A percentile compares a stretch with the other conserved stretches of the same genome.
phyloP scores from a whole-genome alignment of 2,113 vertebrate genomes.

The Phycodurus eques region DNA sequence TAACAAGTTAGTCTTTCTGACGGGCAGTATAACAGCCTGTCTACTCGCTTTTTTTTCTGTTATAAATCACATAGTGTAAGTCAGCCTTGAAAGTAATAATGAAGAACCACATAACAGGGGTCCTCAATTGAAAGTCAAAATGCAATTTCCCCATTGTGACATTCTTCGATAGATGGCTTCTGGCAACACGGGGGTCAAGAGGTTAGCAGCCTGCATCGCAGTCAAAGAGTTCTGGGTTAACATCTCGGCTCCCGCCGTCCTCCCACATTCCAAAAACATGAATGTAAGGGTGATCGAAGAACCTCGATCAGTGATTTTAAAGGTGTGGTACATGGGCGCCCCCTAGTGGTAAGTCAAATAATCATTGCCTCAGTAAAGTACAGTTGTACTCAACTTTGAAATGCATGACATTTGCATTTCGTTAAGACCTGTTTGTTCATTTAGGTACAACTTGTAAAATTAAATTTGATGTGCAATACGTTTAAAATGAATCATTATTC shows the following conservation, averaged over 20 bases:
- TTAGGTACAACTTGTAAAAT: no score
- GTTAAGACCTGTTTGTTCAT: no score
- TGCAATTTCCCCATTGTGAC: no score
- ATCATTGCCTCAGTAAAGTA: no score
- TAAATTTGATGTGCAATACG: no score
- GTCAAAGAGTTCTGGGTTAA: background rate
- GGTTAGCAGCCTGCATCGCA: background rate
- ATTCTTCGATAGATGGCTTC: background rate
- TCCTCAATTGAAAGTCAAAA: background rate
- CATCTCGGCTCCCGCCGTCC: background rate
- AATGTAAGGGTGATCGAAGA: no score
- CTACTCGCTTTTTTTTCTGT: background rate
- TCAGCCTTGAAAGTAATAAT: conserved; percentile 15
- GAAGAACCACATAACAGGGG: background rate
- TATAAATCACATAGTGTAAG: conserved; percentile 4
- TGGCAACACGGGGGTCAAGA: background rate
- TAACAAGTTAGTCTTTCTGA: conserved; percentile 22
- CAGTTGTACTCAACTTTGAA: no score
- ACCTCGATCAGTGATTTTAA: no score
- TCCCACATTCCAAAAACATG: background rate
- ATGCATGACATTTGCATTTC: no score
- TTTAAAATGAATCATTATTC: no score
- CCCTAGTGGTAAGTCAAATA: no score
- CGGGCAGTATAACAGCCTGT: conserved; percentile 17
- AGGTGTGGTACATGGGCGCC: no score